Conservation (phyloP, 2,797 vertebrate genomes). For the Lepidocolaptes lacrymiger region DNA sequence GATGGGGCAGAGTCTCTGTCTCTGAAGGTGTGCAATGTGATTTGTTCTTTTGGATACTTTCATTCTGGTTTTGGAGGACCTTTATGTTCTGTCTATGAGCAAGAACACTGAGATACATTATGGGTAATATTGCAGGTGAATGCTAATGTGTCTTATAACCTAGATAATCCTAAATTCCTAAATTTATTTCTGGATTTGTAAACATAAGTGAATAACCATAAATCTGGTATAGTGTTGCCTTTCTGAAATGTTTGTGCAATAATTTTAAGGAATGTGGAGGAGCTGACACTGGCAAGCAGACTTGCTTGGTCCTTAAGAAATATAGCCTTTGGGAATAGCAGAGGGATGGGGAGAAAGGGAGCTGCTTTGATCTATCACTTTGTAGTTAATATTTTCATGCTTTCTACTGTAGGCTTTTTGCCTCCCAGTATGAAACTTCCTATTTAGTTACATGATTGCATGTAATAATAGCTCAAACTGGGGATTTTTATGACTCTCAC, state of each 20-base stretch:
- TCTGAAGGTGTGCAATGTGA: neutral
- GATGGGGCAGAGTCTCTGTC: neutral
- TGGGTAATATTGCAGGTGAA: neutral
- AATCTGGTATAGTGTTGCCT: neutral
- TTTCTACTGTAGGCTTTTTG: slow-evolving; percentile 14
- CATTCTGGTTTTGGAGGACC: neutral
- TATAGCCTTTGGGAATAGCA: neutral
- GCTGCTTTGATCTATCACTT: slow-evolving; percentile 43
- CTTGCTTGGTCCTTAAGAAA: slow-evolving; percentile 27
- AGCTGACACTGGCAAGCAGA: neutral
- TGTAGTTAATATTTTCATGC: slow-evolving; percentile 34
- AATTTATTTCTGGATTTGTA: neutral
- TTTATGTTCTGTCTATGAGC: neutral
- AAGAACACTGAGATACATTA: neutral
- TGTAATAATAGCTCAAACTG: slow-evolving; percentile 18
- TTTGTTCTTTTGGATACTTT: neutral
- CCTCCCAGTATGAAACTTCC: slow-evolving; percentile 26
- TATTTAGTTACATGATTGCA: slow-evolving; percentile 5
- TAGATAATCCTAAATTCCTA: neutral
- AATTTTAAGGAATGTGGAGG: neutral
- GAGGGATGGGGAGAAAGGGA: neutral
- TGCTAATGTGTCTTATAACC: neutral
- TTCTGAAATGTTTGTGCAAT: neutral
- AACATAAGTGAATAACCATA: neutral
- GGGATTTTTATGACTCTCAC: neutral